A percentile compares a stretch with the other conserved stretches of the same genome.
phyloP scores from a whole-genome alignment of 2,797 vertebrate genomes.

The Pipistrellus kuhlii region DNA sequence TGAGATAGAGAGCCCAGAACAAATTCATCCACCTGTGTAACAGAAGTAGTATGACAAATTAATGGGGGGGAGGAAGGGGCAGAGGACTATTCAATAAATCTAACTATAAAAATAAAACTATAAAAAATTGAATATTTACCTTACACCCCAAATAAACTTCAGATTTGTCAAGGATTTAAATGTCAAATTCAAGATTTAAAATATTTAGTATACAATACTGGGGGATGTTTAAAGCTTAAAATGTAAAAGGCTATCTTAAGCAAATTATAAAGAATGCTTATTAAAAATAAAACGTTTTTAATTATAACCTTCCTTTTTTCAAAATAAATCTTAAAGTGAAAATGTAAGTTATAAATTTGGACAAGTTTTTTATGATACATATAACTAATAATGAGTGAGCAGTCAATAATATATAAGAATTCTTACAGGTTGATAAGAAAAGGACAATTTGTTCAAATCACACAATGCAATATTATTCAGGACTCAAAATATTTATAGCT shows the following conservation, averaged over 20 bases:
- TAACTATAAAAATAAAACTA: neutral
- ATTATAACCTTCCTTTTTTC: neutral
- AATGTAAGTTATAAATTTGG: neutral
- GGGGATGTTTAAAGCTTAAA: neutral
- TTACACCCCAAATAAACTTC: neutral
- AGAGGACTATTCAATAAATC: neutral
- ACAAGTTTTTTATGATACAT: neutral
- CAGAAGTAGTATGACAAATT: neutral
- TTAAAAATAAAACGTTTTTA: neutral
- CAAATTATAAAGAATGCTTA: neutral
- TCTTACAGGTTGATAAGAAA: neutral
- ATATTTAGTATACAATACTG: conserved; percentile 13
- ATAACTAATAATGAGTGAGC: neutral
- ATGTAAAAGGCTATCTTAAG: neutral
- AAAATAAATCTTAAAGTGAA: neutral
- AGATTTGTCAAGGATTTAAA: conserved; percentile 6
- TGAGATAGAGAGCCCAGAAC: neutral
- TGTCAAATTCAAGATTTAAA: neutral
- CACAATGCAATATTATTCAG: neutral
- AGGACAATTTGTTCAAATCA: neutral
- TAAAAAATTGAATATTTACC: neutral
- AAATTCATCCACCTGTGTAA: neutral
- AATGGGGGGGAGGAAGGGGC: neutral
- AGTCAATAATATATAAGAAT: neutral
- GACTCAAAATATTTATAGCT: conserved; percentile 3